phyloP scores from a whole-genome alignment of 2,888 invertebrate species.

The Idaea biselata region DNA sequence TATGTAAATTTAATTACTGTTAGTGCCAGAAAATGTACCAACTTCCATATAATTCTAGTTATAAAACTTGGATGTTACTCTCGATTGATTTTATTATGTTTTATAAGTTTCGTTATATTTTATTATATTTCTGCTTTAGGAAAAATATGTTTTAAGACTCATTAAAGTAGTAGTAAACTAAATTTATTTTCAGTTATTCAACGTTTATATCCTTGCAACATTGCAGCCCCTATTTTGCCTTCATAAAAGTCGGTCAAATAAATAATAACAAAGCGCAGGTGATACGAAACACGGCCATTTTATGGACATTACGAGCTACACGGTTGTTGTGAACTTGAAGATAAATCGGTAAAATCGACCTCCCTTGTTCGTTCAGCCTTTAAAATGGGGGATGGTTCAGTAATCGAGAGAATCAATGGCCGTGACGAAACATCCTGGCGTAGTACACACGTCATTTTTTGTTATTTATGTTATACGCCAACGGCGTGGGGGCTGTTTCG shows the following conservation, averaged over 20 bases:
- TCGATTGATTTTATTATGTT: not conserved
- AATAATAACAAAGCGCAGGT: conserved; percentile 41
- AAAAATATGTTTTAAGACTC: not conserved
- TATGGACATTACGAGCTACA: conserved; percentile 48
- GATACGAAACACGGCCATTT: conserved; percentile 41
- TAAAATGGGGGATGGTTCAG: conserved; percentile 47
- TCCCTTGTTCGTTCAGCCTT: conserved; percentile 56
- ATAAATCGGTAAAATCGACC: conserved; percentile 47
- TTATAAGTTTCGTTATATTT: not conserved
- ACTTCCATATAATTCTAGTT: not conserved
- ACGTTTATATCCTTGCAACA: not conserved
- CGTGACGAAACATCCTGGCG: conserved; percentile 48
- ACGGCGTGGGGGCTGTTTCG: conserved; percentile 53
- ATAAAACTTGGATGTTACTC: not conserved
- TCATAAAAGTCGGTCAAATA: not conserved
- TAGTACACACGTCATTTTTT: conserved; percentile 52
- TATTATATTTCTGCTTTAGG: not conserved
- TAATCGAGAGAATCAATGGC: conserved; percentile 74
- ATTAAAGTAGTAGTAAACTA: not conserved
- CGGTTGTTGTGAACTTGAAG: conserved; percentile 49
- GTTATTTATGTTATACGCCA: conserved; percentile 55
- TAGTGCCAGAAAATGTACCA: not conserved
- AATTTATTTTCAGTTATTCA: not conserved
- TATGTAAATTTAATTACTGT: too few species aligned
- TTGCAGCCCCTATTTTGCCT: not conserved